Evolutionary conservation across 1,140 invertebrate species (phyloP).

Genomic region (Octopus sinensis): DNA sequence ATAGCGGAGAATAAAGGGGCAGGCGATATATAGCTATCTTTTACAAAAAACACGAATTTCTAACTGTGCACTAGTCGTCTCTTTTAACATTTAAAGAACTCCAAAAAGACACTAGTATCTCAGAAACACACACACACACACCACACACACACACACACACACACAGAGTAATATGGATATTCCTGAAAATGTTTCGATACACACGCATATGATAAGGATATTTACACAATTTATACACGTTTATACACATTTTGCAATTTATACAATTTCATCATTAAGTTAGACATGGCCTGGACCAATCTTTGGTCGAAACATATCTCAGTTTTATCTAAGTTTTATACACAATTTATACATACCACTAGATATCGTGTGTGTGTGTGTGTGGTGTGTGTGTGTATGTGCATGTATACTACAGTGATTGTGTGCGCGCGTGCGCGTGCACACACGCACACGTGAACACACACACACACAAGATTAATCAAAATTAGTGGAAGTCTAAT

Average conservation of each 20-base stretch:
- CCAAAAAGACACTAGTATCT: no score
- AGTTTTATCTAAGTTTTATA: not conserved
- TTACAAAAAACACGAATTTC: no score
- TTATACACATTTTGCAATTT: not conserved
- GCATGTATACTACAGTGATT: not conserved
- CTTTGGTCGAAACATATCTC: not conserved
- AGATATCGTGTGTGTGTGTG: not conserved
- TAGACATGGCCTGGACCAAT: not conserved
- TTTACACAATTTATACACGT: not conserved
- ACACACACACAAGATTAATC: no score
- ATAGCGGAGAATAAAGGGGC: no score
- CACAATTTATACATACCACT: not conserved
- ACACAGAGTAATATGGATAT: no score
- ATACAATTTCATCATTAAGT: not conserved
- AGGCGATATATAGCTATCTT: no score
- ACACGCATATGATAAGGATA: not conserved
- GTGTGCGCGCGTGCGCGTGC: not conserved
- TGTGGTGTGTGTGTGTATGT: not conserved
- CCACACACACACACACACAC: no score
- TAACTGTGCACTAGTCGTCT: no score
- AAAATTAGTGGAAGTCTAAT: no score
- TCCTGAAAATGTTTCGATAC: not conserved
- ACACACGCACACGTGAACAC: no score
- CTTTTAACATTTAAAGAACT: no score
- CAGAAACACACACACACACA: no score